Evolutionary conservation across 2,888 invertebrate genomes (phyloP).

Genomic region (Lydus trimaculatus): DNA sequence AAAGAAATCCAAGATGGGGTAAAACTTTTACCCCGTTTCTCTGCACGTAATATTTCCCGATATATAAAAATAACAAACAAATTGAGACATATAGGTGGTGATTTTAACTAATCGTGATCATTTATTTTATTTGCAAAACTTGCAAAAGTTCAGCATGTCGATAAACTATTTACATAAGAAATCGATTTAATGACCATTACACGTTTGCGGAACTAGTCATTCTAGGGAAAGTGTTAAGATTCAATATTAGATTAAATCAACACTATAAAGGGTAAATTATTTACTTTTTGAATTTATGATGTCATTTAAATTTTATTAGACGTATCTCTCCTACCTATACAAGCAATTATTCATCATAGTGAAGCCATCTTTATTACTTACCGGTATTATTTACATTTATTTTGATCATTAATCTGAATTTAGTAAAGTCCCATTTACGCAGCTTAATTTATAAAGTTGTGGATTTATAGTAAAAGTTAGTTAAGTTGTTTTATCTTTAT

Average conservation of each 20-base stretch:
- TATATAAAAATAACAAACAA: neutral
- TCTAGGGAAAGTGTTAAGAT: neutral
- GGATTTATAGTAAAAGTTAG: slow-evolving; percentile 61
- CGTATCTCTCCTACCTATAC: slow-evolving; percentile 27
- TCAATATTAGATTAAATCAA: neutral
- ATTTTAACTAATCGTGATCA: neutral
- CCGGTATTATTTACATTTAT: slow-evolving; percentile 59
- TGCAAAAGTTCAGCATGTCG: neutral
- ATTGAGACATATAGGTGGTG: too few relatives aligned
- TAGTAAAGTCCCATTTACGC: slow-evolving; percentile 60
- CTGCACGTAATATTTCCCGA: neutral
- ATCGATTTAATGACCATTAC: neutral
- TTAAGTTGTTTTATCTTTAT: slow-evolving; percentile 60
- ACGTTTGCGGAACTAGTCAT: neutral
- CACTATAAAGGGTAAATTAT: neutral
- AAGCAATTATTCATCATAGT: slow-evolving; percentile 38
- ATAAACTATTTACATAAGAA: neutral
- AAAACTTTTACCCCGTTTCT: neutral
- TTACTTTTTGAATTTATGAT: neutral
- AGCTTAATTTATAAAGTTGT: slow-evolving; percentile 61
- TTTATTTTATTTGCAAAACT: neutral
- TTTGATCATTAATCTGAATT: slow-evolving; percentile 62
- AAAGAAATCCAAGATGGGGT: neutral
- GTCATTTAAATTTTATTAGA: neutral
- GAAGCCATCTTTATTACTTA: slow-evolving; percentile 45